These are phyloP conservation scores for Labia minor DNA, from an alignment of 2,888 invertebrate genomes.

Conservation along the genomic window DNA sequence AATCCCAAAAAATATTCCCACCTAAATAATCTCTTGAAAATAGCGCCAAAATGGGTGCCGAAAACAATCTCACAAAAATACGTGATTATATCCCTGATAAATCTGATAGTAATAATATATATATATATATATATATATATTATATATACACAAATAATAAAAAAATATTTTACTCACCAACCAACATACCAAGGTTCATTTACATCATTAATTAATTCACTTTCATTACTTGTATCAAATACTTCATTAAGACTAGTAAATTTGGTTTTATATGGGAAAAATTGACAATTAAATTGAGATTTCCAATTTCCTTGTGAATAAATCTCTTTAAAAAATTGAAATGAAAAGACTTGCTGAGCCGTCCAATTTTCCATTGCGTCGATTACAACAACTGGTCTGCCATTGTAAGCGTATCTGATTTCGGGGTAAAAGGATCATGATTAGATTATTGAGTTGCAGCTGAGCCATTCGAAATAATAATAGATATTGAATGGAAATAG, in stretches of 20 bases:
- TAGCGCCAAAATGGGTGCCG: too few relatives aligned
- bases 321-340: slow-evolving; percentile 67
- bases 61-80: too few relatives aligned
- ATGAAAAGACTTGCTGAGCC: slow-evolving; percentile 65
- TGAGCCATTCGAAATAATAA: not conserved
- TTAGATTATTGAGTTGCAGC: not conserved
- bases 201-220: slow-evolving; percentile 34
- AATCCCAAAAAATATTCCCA: too few relatives aligned
- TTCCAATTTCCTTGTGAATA: slow-evolving; percentile 43
- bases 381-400: slow-evolving; percentile 70
- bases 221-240: slow-evolving; percentile 54
- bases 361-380: slow-evolving; percentile 77
- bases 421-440: not conserved
- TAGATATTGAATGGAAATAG: not conserved
- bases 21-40: too few relatives aligned
- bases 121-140: too few relatives aligned
- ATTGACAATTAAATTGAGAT: slow-evolving; percentile 60
- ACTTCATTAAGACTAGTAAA: slow-evolving; percentile 68
- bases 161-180: slow-evolving; percentile 49
- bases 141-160: too few relatives aligned
- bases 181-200: slow-evolving; percentile 61
- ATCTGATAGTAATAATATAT: too few relatives aligned
- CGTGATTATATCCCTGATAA: too few relatives aligned
- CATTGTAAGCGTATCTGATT: slow-evolving; percentile 54
- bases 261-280: slow-evolving; percentile 86